Evolutionary conservation across 2,797 vertebrate species (phyloP).

Genomic region (Cynopterus sphinx): DNA sequence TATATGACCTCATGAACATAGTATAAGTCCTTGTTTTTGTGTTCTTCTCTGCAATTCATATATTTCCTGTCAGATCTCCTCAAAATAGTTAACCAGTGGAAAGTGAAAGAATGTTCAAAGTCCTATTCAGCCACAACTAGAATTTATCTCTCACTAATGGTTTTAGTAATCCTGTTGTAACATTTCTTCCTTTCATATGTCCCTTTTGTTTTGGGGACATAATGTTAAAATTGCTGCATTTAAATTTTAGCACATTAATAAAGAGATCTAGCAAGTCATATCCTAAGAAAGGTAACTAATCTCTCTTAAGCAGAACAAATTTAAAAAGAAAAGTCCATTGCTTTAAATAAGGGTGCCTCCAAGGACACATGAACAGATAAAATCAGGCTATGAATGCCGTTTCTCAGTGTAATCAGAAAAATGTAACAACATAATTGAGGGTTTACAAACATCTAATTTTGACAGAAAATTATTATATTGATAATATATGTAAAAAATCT

Average conservation of each 20-base stretch:
- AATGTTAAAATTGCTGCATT: neutral
- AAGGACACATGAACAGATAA: neutral
- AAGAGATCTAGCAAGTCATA: neutral
- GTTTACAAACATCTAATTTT: neutral
- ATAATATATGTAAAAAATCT: neutral
- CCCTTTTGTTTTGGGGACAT: neutral
- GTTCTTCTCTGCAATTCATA: neutral
- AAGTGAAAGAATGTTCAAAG: conserved; percentile 7
- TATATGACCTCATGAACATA: neutral
- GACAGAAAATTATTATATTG: neutral
- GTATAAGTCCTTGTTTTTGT: neutral
- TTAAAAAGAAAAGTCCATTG: neutral
- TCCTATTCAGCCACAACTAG: neutral
- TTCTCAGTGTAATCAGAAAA: neutral
- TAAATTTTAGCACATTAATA: conserved; percentile 15
- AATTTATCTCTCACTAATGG: neutral
- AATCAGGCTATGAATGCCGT: neutral
- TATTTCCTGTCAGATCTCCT: neutral
- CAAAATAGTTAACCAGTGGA: neutral
- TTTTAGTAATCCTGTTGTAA: neutral
- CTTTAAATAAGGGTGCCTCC: neutral
- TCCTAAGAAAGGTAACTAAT: neutral
- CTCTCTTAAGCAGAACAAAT: neutral
- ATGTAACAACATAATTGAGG: neutral
- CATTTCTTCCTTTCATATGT: neutral